Conservation (phyloP, 2,888 invertebrate genomes). For the Chrysolina haemoptera region DNA sequence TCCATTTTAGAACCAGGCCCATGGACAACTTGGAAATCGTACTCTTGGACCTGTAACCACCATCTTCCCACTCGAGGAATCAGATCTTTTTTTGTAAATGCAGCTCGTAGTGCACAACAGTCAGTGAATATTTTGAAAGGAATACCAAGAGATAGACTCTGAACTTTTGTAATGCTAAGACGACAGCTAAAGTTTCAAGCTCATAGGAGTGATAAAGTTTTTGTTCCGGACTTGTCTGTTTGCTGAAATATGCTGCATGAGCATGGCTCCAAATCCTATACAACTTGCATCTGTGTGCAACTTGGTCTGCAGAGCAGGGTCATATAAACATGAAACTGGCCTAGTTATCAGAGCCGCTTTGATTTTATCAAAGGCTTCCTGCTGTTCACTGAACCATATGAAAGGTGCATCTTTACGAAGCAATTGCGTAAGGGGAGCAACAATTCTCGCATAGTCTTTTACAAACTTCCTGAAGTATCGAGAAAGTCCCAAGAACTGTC, state of each 20-base stretch:
- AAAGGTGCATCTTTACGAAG: conserved; percentile 41
- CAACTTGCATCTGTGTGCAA: conserved; percentile 32
- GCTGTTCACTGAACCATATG: conserved; percentile 40
- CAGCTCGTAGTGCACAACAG: conserved; percentile 57
- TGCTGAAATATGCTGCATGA: conserved; percentile 41
- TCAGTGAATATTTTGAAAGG: conserved; percentile 59
- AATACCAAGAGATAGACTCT: conserved; percentile 55
- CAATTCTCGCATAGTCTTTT: conserved; percentile 41
- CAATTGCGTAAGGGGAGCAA: conserved; percentile 39
- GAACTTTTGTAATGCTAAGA: conserved; percentile 55
- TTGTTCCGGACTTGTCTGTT: conserved; percentile 53
- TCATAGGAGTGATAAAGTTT: conserved; percentile 58
- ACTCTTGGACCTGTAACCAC: conserved; percentile 57
- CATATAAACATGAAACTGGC: conserved; percentile 45
- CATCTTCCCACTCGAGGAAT: conserved; percentile 58
- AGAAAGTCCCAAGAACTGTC: conserved; percentile 50
- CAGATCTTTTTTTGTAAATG: conserved; percentile 56
- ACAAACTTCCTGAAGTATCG: conserved; percentile 48
- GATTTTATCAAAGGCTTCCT: conserved; percentile 33
- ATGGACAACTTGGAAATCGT: conserved; percentile 44
- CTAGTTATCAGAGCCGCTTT: conserved; percentile 31
- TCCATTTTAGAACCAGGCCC: conserved; percentile 38
- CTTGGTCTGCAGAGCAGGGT: neutral
- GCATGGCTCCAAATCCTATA: conserved; percentile 42
- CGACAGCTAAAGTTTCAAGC: conserved; percentile 59